Base-by-base conservation (phyloP, 2,113 vertebrate species). In the Cyprinodon variegatus region DNA sequence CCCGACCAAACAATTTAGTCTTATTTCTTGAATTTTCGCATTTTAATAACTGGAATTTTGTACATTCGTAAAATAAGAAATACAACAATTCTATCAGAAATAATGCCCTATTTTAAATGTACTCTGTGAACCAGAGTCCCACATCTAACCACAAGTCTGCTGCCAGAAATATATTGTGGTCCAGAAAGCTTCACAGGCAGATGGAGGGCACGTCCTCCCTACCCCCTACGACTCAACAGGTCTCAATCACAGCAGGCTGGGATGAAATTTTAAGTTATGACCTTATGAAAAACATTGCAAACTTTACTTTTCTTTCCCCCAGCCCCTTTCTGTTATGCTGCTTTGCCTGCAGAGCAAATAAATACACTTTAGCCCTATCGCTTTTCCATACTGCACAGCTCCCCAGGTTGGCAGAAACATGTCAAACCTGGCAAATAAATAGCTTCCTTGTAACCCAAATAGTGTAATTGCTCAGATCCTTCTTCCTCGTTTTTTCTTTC, bases 371-470 rank as follows among this genome's bases (percentile, higher is more conserved):
- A 80, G 86, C 45, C n/a, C 78, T 84, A 87, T 92, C 78, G 53
- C 67, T 86, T 90, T 84, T 78, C 86, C 79, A 77, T 71, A 59
- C 46, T 37, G 70, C 70, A 60, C 62, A 76, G 78, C 76, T 84
- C 84, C 81, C 84, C 74, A 1, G 62, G 76, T 85, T 74, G 62
- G 85, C 86, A 88, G 78, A 90, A 92, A 89, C 80, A 85, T 82
- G 87, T 91, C 91, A 89, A 73, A 84, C 72, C 39, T 17, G 50
- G 74, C 81, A 92, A 91, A 92, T 93, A 92, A 91, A 94, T 91
- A 81, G 77, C 82, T 88, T 83, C 83, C 83, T 72, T 84, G 82
- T 71, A 91, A 90, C 86, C 89, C 78, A 93, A 93, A 91, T 84
- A 91, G 75, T 83, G 83, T 88, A 90, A 93, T 90, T 90, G 72